Percentiles rank a stretch among this genome's conserved stretches.
phyloP scores from a whole-genome alignment of 2,113 vertebrate genomes.

The Aspiorhynchus laticeps region DNA sequence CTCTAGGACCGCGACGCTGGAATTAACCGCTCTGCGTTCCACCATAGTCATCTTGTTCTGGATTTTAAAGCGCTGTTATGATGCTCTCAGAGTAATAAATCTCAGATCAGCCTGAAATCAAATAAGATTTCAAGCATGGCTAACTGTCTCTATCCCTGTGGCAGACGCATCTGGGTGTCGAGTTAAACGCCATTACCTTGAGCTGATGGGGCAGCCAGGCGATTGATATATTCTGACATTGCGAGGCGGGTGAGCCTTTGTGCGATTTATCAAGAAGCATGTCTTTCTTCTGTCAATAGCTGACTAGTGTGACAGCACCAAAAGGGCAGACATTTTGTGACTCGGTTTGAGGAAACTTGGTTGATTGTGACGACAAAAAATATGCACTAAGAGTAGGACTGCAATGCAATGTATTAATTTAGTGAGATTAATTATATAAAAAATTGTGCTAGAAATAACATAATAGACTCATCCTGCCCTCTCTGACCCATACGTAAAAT shows the following conservation, averaged over 20 bases:
- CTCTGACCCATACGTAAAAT: neutral
- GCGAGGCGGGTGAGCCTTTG: conserved; percentile 56
- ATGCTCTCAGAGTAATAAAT: conserved; percentile 65
- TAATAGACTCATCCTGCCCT: neutral
- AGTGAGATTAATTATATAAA: neutral
- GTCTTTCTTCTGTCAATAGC: conserved; percentile 67
- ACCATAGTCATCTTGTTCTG: conserved; percentile 62
- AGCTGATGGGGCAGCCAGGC: conserved; percentile 70
- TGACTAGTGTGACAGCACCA: conserved; percentile 59
- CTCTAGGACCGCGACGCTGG: neutral
- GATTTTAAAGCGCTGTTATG: conserved; percentile 46
- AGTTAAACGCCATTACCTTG: conserved; percentile 61
- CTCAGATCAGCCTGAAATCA: conserved; percentile 64
- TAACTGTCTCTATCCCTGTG: conserved; percentile 65
- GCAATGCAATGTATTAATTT: neutral
- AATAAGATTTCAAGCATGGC: conserved; percentile 72
- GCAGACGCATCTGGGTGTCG: conserved; percentile 44
- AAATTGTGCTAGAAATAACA: neutral
- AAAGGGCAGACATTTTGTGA: conserved; percentile 58
- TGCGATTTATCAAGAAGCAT: conserved; percentile 73
- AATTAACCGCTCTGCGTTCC: neutral
- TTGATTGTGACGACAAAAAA: conserved; percentile 28
- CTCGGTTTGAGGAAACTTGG: conserved; percentile 44
- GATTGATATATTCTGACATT: conserved; percentile 74
- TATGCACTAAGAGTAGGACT: neutral